Percentiles rank a stretch among this genome's conserved stretches.
phyloP scores from a whole-genome alignment of 2,113 vertebrate genomes.

The Caloenas nicobarica region DNA sequence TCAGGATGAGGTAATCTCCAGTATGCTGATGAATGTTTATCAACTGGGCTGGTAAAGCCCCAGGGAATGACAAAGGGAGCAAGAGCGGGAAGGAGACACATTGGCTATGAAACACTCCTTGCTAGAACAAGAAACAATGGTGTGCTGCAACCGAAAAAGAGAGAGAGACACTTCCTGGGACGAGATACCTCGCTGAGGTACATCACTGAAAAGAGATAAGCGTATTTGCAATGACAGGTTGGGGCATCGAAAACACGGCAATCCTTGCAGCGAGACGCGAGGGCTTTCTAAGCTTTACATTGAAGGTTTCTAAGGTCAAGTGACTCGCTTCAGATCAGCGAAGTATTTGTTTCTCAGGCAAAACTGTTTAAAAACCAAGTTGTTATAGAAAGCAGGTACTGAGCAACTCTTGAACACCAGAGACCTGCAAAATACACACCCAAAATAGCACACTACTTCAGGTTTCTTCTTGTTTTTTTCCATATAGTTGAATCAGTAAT shows the following conservation, averaged over 20 bases:
- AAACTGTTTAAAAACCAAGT: not conserved
- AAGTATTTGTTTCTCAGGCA: not conserved
- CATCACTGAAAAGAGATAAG: not conserved
- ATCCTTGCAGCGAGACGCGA: not conserved
- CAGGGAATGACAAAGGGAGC: slow-evolving; percentile 58
- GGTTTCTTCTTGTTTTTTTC: not conserved
- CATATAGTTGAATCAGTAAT: not conserved
- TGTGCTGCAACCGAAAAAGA: slow-evolving; percentile 27
- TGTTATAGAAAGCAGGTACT: not conserved
- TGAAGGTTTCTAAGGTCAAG: not conserved
- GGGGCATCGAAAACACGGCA: not conserved
- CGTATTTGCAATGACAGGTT: not conserved
- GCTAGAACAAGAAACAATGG: slow-evolving; percentile 60
- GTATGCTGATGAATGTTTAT: slow-evolving; percentile 59
- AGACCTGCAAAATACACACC: not conserved
- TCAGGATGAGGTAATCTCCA: slow-evolving; percentile 55
- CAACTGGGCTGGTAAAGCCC: slow-evolving; percentile 41
- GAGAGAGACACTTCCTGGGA: slow-evolving; percentile 30
- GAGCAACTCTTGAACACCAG: not conserved
- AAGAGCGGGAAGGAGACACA: slow-evolving; percentile 56
- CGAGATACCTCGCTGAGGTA: slow-evolving; percentile 34
- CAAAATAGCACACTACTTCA: not conserved
- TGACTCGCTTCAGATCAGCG: not conserved
- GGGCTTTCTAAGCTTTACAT: not conserved
- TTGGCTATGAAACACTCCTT: slow-evolving; percentile 63